Base-by-base conservation (phyloP, 2,888 invertebrate species). In the Sarcophaga subvicina region DNA sequence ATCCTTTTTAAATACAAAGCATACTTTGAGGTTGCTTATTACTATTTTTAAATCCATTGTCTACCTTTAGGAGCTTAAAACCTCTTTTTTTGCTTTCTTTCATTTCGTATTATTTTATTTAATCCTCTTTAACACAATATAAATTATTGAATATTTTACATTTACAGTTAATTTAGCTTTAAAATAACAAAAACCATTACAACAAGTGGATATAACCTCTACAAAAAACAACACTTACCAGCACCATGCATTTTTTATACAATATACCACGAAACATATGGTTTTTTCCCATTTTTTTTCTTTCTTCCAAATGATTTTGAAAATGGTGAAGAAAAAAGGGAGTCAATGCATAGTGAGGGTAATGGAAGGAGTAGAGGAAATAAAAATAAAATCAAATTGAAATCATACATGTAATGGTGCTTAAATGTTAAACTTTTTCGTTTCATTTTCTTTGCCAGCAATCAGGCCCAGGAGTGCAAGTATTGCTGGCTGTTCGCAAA, bases 361-460 rank as follows among this genome's bases (percentile, higher is more conserved):
- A 59, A 66, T 75, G 70, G 4, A 49, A 64, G 64, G 70, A 66
- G 70, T 49, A 70, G 47, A 49, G 62, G 64, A 22, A 85, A 73
- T 62, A 73, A 45, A 67, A 76, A 69, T n/a, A 73, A 87, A 75
- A 79, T 73, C 75, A 81, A 81, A 81, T 79, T 79, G 83, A 76
- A 87, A 84, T 81, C 83, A 79, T 63, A 83, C 75, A 76, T 86
- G 86, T 80, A 88, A 88, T 88, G 88, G 85, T 83, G 85, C 87
- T 88, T 88, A 87, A 83, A 86, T 78, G 75, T 80, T 81, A 60
- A 67, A 78, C 75, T 37, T 78, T 4, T 69, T 20, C 45, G 22
- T 49, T 37, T 37, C 10, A 2, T 37, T 8, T 75, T 37, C 69
- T 75, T 63, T 20, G 71, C 11, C 14, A 72, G 25, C 64, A 71